A percentile compares a stretch with the other conserved stretches of the same genome.
These are phyloP conservation scores for Okamejei kenojei DNA, from an alignment of 2,797 vertebrate genomes.

Conservation along the genomic window DNA sequence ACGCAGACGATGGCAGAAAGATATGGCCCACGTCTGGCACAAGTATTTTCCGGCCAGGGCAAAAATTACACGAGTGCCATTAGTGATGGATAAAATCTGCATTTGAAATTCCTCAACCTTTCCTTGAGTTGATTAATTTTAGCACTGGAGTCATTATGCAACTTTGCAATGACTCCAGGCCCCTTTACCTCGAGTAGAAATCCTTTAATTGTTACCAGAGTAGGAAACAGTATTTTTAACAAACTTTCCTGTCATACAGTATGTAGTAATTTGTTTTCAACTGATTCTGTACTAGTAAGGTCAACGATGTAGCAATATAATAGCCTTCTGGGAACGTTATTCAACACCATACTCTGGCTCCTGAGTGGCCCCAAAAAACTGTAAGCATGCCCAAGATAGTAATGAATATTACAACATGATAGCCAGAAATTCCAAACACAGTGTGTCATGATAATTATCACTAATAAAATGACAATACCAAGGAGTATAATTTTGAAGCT, in stretches of 20 bases:
- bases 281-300: not conserved
- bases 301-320: not conserved
- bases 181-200: not conserved
- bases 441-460: not conserved
- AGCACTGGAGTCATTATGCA: not conserved
- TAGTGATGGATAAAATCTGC: not conserved
- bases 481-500: not conserved
- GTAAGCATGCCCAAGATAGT: not conserved
- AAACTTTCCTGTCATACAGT: not conserved
- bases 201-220: not conserved
- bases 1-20: too few species aligned
- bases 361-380: not conserved
- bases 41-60: not conserved
- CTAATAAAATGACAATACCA: not conserved
- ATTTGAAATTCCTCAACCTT: not conserved
- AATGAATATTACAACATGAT: not conserved
- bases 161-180: not conserved
- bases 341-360: not conserved
- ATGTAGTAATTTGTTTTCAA: conserved; percentile 10
- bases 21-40: not conserved
- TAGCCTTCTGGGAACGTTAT: not conserved
- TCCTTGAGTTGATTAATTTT: not conserved
- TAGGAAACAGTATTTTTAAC: not conserved
- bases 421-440: not conserved
- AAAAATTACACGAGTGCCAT: not conserved